Conservation (phyloP, 92 coral and sea anemone species). For the Umimayanthus chanpuru region DNA sequence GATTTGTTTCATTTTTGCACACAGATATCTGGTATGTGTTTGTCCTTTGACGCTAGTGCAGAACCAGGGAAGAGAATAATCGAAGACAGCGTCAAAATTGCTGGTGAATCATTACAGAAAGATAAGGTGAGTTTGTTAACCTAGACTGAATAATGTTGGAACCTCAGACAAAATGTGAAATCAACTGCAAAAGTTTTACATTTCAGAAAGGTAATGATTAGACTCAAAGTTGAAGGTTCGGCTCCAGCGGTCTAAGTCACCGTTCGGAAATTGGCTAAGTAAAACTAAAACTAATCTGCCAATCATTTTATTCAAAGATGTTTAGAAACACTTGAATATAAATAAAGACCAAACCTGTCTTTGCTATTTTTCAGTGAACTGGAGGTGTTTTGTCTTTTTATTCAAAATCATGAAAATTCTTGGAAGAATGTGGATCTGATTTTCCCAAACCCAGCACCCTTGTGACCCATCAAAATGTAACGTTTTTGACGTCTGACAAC, state of each 20-base stretch:
- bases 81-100: conserved; percentile 67
- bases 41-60: conserved; percentile 79
- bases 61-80: conserved; percentile 79
- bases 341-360: too few relatives aligned
- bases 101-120: conserved; percentile 54
- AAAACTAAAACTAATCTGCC: too few relatives aligned
- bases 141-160: background rate
- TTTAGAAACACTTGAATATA: too few relatives aligned
- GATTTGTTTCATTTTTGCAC: background rate
- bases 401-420: background rate
- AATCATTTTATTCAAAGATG: too few relatives aligned
- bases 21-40: conserved; percentile 92
- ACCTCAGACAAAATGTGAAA: background rate
- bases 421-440: background rate
- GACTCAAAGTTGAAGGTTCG: background rate
- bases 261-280: too few relatives aligned
- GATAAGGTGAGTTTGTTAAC: conserved; percentile 59
- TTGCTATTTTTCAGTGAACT: too few relatives aligned
- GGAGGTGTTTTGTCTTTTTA: background rate
- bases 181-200: background rate
- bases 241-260: too few relatives aligned
- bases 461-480: background rate
- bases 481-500: background rate
- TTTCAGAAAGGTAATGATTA: background rate
- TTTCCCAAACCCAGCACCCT: background rate